Evolutionary conservation across 92 coral and sea anemone species (phyloP), one percentile per base, ranked within the genome.

Genomic region (Parazoanthus darwini): DNA sequence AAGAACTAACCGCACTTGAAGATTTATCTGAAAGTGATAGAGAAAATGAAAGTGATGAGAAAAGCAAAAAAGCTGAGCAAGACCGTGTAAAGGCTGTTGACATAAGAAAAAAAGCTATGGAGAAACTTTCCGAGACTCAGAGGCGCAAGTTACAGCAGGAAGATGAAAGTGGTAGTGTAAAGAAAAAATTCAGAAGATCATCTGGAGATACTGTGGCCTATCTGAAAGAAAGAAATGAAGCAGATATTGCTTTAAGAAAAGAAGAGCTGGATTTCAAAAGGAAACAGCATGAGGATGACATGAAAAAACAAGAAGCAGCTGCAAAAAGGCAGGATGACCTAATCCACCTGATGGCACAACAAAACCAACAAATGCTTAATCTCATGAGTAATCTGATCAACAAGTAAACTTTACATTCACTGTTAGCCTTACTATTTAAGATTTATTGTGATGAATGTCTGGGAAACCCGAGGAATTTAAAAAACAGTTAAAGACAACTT

Each of bases 91-190:
- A 91, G n/a, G 89, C 91, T 46, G 44, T 85, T 14, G 89, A 88
- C 65, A 72, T 88, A 74, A 83, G 90, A 88, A 89, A 91, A 86
- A 91, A 89, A 71, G 89, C 91, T 16, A 89, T 91, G 91, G 91
- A 91, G 73, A 89, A 89, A 44, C 89, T 91, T 29, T 88, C 93
- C 16, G 93, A 88, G 43, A 85, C 89, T 66, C 54, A 58, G 36
- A 59, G 63, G 65, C 65, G 90, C 51, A 91, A 76, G 81, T 33
- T 26, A 54, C 84, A 88, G 37, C 85, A 90, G 46, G 90, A 82
- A 51, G 85, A 58, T 46, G 73, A 87, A 39, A 51, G 46, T n/a
- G 86, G 67, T 16, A 59, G 23, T 14, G 58, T 35, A 66, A 76
- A 82, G 48, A 85, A 85, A 67, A 90, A 87, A 82, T 11, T 42